phyloP scores from a whole-genome alignment of 2,888 invertebrate genomes.

The Agapostemon virescens region DNA sequence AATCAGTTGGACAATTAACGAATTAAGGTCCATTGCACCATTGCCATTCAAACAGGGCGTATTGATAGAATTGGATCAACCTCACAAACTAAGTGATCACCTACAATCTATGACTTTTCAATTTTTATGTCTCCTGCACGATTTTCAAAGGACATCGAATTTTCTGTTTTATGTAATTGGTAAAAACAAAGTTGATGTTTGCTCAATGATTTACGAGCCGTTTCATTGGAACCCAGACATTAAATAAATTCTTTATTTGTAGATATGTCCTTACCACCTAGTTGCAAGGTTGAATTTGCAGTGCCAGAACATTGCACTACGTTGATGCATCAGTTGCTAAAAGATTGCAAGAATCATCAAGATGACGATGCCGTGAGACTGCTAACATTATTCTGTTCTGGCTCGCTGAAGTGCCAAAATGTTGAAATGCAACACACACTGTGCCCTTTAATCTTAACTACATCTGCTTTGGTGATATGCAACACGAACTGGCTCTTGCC shows the following conservation, averaged over 20 bases:
- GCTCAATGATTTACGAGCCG: neutral
- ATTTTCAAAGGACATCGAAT: slow-evolving; percentile 82
- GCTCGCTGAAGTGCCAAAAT: slow-evolving; percentile 76
- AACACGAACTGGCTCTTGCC: slow-evolving; percentile 81
- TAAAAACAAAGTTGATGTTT: slow-evolving; percentile 66
- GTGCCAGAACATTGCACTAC: slow-evolving; percentile 75
- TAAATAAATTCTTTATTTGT: slow-evolving; percentile 23
- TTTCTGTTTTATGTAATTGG: slow-evolving; percentile 81
- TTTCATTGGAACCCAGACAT: neutral
- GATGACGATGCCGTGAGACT: slow-evolving; percentile 76
- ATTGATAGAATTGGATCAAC: slow-evolving; percentile 80
- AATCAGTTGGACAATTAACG: slow-evolving; percentile 80
- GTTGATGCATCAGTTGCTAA: slow-evolving; percentile 71
- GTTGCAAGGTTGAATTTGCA: slow-evolving; percentile 79
- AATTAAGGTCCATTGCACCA: slow-evolving; percentile 80
- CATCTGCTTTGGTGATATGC: slow-evolving; percentile 80
- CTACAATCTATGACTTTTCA: slow-evolving; percentile 64
- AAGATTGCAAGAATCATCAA: slow-evolving; percentile 73
- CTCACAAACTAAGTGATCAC: slow-evolving; percentile 76
- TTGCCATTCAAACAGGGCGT: slow-evolving; percentile 83
- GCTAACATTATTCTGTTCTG: slow-evolving; percentile 80
- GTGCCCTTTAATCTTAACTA: slow-evolving; percentile 73
- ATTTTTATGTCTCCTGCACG: slow-evolving; percentile 81
- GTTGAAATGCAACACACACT: slow-evolving; percentile 66
- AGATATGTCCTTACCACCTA: slow-evolving; percentile 80